Evolutionary conservation across 1,140 invertebrate species (phyloP), one percentile per base, ranked within the genome.

Genomic region (Nebria ingens): DNA sequence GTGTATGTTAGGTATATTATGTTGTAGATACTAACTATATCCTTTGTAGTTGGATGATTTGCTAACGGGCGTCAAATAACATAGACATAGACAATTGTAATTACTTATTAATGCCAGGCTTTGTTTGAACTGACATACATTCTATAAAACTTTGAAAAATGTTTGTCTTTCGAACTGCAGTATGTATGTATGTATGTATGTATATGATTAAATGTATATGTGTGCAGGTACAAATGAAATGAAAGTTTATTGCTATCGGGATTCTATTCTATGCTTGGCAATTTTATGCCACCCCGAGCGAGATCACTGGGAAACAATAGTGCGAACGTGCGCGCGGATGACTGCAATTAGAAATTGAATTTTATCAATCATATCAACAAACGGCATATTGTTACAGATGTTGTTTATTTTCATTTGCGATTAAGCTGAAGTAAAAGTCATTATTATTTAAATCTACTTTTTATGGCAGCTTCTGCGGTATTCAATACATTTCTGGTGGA

Each of bases 211-310:
- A n/a, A n/a, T n/a, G n/a, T n/a, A n/a, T n/a, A n/a, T 34, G 15
- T 45, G 40, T 17, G 40, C 17, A 45, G 40, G 40, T 17, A 11
- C 17, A 34, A 45, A 45, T 45, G 40, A 45, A 45, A 45, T 45
- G 40, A 45, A 45, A 45, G 40, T 45, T 34, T 4, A 17, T 45
- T 11, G 15, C 40, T 17, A 6, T 17, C 15, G 40, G 40, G 6
- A 12, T 17, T 45, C 6, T n/a, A n/a, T n/a, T 45, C 15, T 11
- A 45, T 45, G 9, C 40, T 4, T 17, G 6, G 6, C 40, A 4
- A 45, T 45, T 45, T 45, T 45, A 45, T 45, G 9, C 15, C 15
- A 45, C 40, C 40, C 15, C 6, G 40, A 17, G 40, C 6, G 6
- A 45, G 40, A 45, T 11, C 40, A 17, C 40, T 11, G 3, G 40